Base-by-base conservation (phyloP, 1,140 invertebrate genomes). In the Caenorhabditis brenneri region DNA sequence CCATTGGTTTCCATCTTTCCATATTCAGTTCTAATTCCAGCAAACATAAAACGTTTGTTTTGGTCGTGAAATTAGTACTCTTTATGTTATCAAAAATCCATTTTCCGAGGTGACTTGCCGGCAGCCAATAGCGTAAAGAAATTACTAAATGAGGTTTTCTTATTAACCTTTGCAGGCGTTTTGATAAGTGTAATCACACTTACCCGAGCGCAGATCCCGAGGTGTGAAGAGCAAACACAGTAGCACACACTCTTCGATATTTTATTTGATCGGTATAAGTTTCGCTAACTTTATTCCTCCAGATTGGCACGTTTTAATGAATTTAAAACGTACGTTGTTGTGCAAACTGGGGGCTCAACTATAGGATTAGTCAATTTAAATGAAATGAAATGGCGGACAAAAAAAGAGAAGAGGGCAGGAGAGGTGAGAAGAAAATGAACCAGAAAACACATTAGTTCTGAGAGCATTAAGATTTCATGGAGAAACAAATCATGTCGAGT, bases 251-350 rank as follows among this genome's bases (percentile, higher is more conserved):
- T 65, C 31, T 29, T 55, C 24, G 24, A 55, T 27, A 7, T 39
- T 74, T 12, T 74, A 19, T 74, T 74, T 74, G 65, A 74, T 74
- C 36, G 31, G 36, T 74, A 74, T 22, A 22, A 22, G 22, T 74
- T 42, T 42, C 65, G 19, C 58, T 65, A 33, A 33, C 58, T 33
- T 65, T 65, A 74, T 42, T 74, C 65, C 36, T 74, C 5, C 15
- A 36, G 31, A 65, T 74, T 74, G 65, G 65, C 65, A 74, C 65
- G 65, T 74, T 74, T 74, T 74, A n/a, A 74, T 74, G 36, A 74
- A 31, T n/a, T 42, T 74, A 36, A 74, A 39, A 36, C 65, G 65
- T 74, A 74, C 22, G 31, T 36, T 74, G 9, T 42, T 39, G 65
- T 33, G 65, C 36, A 22, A 42, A 74, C n/a, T 46, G 4, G 58